Percentiles rank a stretch among this genome's conserved stretches.
Conservation (phyloP, 37 sponge, comb jelly and placozoan genomes). For the Beroe ovata region DNA sequence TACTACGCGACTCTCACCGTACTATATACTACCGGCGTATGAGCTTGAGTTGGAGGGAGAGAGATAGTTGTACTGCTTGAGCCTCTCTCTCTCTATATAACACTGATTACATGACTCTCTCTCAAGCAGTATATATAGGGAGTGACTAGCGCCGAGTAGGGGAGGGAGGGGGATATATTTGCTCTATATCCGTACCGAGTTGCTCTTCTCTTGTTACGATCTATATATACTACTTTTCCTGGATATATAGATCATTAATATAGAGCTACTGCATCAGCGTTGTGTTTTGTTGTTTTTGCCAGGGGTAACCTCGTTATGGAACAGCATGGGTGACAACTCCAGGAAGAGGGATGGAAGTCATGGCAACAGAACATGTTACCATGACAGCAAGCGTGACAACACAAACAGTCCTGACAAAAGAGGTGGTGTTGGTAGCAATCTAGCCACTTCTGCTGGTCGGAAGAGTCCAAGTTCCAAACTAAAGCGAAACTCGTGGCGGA, state of each 20-base stretch:
- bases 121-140: not conserved
- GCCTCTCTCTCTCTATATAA: too few species aligned
- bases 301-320: not conserved
- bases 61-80: not conserved
- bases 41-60: not conserved
- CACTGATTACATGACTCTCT: not conserved
- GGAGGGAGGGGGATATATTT: too few species aligned
- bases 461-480: not conserved
- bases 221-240: too few species aligned
- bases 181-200: not conserved
- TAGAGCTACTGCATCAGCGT: not conserved
- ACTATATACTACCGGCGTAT: too few species aligned
- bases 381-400: not conserved
- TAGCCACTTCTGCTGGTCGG: not conserved
- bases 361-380: not conserved
- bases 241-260: not conserved
- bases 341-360: not conserved
- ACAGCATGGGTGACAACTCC: not conserved
- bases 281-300: too few species aligned
- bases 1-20: not conserved
- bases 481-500: not conserved
- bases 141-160: too few species aligned
- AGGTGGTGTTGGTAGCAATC: not conserved
- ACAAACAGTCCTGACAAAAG: not conserved
- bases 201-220: too few species aligned